Conservation (phyloP, 30 jellyfish, hydroid and myxozoan species). For the Cassiopea andromeda region DNA sequence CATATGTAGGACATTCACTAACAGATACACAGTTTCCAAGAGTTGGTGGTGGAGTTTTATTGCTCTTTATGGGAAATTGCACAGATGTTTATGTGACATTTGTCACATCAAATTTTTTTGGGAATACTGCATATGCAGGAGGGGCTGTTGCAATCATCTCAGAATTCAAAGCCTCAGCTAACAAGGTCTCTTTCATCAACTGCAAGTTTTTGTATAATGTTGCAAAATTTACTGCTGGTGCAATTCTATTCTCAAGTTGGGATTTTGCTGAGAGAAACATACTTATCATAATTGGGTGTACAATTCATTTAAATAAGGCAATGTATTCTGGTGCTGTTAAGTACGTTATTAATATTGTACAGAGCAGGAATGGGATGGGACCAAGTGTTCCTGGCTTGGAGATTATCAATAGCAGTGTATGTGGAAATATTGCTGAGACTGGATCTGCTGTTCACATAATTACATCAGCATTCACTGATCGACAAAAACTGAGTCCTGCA, state of each 20-base stretch:
- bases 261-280: slow-evolving; percentile 30
- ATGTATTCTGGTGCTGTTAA: slow-evolving; percentile 82
- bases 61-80: slow-evolving; percentile 42
- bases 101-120: slow-evolving; percentile 14
- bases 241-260: slow-evolving; percentile 65
- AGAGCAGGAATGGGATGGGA: neutral
- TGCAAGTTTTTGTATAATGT: slow-evolving; percentile 40
- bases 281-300: slow-evolving; percentile 17
- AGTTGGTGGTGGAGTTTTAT: slow-evolving; percentile 84
- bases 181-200: slow-evolving; percentile 18
- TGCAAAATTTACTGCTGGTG: slow-evolving; percentile 78
- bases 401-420: slow-evolving; percentile 24
- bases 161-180: slow-evolving; percentile 37
- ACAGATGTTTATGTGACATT: slow-evolving; percentile 25
- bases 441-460: slow-evolving; percentile 80
- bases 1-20: slow-evolving; percentile 17
- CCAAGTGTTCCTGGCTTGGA: slow-evolving; percentile 21
- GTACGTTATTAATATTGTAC: slow-evolving; percentile 25
- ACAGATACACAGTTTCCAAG: slow-evolving; percentile 55
- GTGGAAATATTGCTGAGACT: slow-evolving; percentile 69
- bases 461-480: slow-evolving; percentile 1
- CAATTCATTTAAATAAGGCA: slow-evolving; percentile 56
- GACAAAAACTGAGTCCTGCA: slow-evolving; percentile 30
- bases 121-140: slow-evolving; percentile 77
- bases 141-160: slow-evolving; percentile 82